These are phyloP conservation scores for Cryptocephalus moraei DNA, from an alignment of 2,888 invertebrate species.

Conservation along the genomic window DNA sequence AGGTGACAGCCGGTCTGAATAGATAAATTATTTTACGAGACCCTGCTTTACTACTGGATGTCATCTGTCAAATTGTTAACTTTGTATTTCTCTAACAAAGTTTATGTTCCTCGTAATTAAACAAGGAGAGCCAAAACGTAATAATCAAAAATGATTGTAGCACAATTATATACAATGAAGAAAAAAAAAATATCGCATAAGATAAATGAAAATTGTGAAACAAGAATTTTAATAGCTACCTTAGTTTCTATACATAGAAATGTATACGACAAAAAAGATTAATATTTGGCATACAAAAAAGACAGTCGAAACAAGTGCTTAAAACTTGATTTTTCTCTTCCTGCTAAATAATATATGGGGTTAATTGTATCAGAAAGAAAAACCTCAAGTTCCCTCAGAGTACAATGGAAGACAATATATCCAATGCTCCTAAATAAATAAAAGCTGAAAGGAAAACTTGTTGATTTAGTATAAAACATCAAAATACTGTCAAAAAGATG, in stretches of 20 bases:
- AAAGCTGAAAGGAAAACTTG: too few relatives aligned
- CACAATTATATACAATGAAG: slow-evolving; percentile 4
- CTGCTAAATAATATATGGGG: too few relatives aligned
- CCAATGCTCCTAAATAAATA: too few relatives aligned
- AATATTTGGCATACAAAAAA: too few relatives aligned
- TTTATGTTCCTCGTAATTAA: slow-evolving; percentile 1
- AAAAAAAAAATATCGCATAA: slow-evolving; percentile 1
- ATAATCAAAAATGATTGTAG: slow-evolving; percentile 1
- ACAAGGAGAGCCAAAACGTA: neutral
- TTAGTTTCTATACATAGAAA: neutral
- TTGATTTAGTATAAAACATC: too few relatives aligned
- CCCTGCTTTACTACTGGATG: slow-evolving; percentile 39
- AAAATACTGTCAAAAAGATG: too few relatives aligned
- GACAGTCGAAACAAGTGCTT: too few relatives aligned
- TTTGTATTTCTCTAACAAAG: slow-evolving; percentile 2
- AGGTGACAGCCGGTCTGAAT: slow-evolving; percentile 34
- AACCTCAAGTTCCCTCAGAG: too few relatives aligned
- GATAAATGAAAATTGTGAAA: neutral
- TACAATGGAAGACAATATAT: too few relatives aligned
- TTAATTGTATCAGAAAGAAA: too few relatives aligned
- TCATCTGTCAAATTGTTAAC: slow-evolving; percentile 28
- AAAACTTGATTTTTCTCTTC: too few relatives aligned
- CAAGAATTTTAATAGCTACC: neutral
- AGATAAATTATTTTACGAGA: slow-evolving; percentile 39
- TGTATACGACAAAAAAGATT: neutral